phyloP scores from a whole-genome alignment of 2,888 invertebrate genomes.

The Lepetodrilus schrolli region DNA sequence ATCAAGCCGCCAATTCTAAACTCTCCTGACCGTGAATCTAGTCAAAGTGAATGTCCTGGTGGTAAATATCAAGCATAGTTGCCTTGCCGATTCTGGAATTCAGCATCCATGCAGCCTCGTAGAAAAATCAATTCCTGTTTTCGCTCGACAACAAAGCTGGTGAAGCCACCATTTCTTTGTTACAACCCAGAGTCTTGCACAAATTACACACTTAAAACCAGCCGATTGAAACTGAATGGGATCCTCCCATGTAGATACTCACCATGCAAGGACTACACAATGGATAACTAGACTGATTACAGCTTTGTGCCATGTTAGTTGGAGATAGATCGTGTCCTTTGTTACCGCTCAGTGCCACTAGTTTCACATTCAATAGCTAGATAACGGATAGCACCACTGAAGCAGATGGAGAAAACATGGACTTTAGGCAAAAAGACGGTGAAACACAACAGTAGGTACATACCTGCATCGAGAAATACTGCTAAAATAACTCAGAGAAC shows the following conservation, averaged over 20 bases:
- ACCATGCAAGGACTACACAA: conserved; percentile 49
- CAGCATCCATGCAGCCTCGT: not conserved
- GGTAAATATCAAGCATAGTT: too few species aligned
- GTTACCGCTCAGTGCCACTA: conserved; percentile 33
- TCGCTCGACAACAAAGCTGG: not conserved
- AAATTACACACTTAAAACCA: not conserved
- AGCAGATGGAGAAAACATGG: conserved; percentile 46
- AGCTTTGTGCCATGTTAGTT: conserved; percentile 47
- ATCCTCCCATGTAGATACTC: conserved; percentile 31
- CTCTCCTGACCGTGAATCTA: too few species aligned
- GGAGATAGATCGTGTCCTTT: conserved; percentile 36
- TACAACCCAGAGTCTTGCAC: not conserved
- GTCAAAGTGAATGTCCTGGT: too few species aligned
- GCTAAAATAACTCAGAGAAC: conserved; percentile 28
- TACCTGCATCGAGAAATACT: conserved; percentile 51
- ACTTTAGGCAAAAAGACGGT: conserved; percentile 42
- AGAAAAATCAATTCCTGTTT: conserved; percentile 25
- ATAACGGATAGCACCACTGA: conserved; percentile 45
- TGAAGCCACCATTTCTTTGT: conserved; percentile 12
- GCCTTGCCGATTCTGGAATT: conserved; percentile 62
- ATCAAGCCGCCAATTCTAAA: too few species aligned
- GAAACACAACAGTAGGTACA: conserved; percentile 40
- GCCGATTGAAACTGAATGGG: not conserved
- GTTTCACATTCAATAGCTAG: conserved; percentile 46
- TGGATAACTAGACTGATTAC: conserved; percentile 45